Conservation (phyloP, 2,888 invertebrate genomes). For the Nineta flava region DNA sequence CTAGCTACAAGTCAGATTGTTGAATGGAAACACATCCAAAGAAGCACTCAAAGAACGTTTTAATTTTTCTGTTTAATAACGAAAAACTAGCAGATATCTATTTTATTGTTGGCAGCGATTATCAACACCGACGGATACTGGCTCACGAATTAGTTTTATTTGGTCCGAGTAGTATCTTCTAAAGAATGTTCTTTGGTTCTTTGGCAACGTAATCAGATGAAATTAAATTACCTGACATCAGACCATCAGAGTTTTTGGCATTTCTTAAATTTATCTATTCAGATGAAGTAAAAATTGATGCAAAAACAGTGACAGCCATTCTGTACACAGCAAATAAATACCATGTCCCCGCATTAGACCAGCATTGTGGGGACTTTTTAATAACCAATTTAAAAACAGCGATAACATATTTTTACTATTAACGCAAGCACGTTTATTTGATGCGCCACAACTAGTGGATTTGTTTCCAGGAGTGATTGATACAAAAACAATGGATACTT, state of each 20-base stretch:
- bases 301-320: conserved; percentile 75
- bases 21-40: conserved; percentile 63
- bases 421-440: conserved; percentile 64
- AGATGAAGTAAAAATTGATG: conserved; percentile 68
- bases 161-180: conserved; percentile 71
- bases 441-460: conserved; percentile 66
- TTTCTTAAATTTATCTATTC: conserved; percentile 59
- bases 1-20: too few species aligned
- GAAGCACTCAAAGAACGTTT: conserved; percentile 59
- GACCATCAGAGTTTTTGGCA: conserved; percentile 64
- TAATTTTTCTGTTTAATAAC: conserved; percentile 49
- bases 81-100: too few species aligned
- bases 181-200: conserved; percentile 73
- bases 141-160: conserved; percentile 69
- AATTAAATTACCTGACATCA: conserved; percentile 69
- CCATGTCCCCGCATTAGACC: conserved; percentile 67
- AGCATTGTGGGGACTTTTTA: conserved; percentile 66
- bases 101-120: conserved; percentile 61
- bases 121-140: conserved; percentile 50
- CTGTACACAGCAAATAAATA: conserved; percentile 78
- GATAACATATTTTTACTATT: conserved; percentile 73
- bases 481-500: conserved; percentile 63
- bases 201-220: conserved; percentile 50
- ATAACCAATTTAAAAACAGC: conserved; percentile 54
- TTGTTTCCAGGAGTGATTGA: conserved; percentile 71